Base-by-base conservation (phyloP, 2,797 vertebrate species). In the Melanotaenia maccullochi region DNA sequence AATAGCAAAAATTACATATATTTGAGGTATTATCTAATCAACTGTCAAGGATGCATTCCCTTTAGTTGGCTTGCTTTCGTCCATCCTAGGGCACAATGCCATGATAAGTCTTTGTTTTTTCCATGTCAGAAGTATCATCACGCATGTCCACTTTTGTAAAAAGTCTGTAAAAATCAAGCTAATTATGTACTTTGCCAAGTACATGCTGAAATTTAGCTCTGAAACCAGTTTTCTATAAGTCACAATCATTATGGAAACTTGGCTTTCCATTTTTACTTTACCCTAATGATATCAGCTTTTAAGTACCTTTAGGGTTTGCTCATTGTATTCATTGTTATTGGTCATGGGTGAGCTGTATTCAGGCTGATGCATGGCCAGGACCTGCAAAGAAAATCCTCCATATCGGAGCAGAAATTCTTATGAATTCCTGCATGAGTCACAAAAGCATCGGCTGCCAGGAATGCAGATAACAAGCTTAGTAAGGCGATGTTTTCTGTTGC, bases 401-500 rank as follows among this genome's bases (percentile, higher is more conserved):
- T 76, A 82, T 81, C 64, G 28, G 47, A 70, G 68, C 42, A 68
- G 60, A 79, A 74, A 76, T 73, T 68, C 65, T 68, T 51, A 62
- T 72, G 61, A 60, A 78, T 79, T 81, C 59, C 56, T 79, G 59
- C 67, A 68, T 77, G 76, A 89, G 68, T 83, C 79, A 75, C 54
- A 68, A 65, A 64, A 65, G 68, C 63, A 62, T 30, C 33, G 61
- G 59, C 63, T 62, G 64, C 76, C 71, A 83, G 78, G 80, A 90
- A 88, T 87, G 82, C 14, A 47, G 73, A 85, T 76, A 75, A 75
- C 2, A 60, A 75, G 68, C 70, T 59, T 49, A 83, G 71, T 81
- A 38, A 24, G 44, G 60, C 61, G 38, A 9, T 87, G 76, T 85
- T 85, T 80, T 87, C 69, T 85, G 66, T 73, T 59, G 80, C 68